A percentile compares a stretch with the other conserved stretches of the same genome.
Evolutionary conservation across 1,140 invertebrate species (phyloP).

Genomic region (Bombus confusus): DNA sequence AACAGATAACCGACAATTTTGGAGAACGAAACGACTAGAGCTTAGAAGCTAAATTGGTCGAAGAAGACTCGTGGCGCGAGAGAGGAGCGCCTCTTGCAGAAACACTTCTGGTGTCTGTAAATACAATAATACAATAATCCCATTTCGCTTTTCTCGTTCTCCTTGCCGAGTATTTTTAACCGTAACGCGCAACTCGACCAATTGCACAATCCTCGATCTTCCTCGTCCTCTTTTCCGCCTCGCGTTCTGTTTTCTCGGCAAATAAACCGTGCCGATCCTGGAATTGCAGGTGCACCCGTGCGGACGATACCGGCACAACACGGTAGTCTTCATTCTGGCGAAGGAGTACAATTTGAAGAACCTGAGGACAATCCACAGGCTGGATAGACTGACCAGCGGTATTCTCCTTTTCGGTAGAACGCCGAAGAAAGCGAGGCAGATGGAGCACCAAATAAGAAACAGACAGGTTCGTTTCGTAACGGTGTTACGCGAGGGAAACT

Average conservation of each 20-base stretch:
- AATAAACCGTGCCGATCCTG: conserved; percentile 15
- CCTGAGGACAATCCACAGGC: conserved; percentile 94
- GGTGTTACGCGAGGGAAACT: conserved; percentile 4
- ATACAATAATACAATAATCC: neutral
- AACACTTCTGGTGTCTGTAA: neutral
- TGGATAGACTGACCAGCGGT: conserved; percentile 97
- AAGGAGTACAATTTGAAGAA: conserved; percentile 98
- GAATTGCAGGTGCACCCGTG: conserved; percentile 95
- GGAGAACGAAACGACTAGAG: neutral
- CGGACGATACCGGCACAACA: conserved; percentile 97
- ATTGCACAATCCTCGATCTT: neutral
- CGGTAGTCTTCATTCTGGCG: conserved; percentile 97
- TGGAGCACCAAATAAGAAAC: conserved; percentile 97
- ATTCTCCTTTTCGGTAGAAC: conserved; percentile 96
- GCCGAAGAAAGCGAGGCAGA: conserved; percentile 94
- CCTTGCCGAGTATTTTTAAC: neutral
- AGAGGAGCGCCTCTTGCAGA: neutral
- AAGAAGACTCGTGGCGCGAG: too few relatives aligned
- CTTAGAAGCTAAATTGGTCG: neutral
- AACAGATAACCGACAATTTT: too few relatives aligned
- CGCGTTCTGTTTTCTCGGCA: neutral
- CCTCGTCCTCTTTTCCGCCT: neutral
- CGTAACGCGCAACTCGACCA: neutral
- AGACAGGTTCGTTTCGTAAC: conserved; percentile 82
- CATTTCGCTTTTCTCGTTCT: neutral